Base-by-base conservation (phyloP, 1,140 invertebrate species). In the Eueides isabella region DNA sequence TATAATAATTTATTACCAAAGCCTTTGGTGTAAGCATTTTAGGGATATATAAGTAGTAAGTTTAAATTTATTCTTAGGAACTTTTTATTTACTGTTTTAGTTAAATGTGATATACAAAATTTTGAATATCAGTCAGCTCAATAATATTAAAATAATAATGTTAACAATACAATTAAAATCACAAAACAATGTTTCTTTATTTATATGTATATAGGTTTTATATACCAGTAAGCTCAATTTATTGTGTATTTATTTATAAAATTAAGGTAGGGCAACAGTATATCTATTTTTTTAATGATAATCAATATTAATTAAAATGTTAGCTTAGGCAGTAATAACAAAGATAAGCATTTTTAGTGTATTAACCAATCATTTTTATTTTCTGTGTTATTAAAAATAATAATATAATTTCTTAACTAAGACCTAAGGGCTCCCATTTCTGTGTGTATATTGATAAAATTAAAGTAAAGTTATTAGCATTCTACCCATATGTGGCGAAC, bases 1-100 rank as follows among this genome's bases (percentile, higher is more conserved):
- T 26, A 33, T 19, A 26, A 66, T 66, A 11, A 66, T 66, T 14
- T 66, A 35, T 35, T 19, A 26, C 19, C 30, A 66, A 66, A 38
- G 30, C 12, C 7, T 19, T 7, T 33, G 14, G 33, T n/a, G 16
- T 33, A 65, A 33, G 63, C 63, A 65, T 65, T 33, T 12, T 35
- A 65, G 2, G 5, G 7, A 48, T 9, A 38, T 16, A 16, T 48
- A 48, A 7, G n/a, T 19, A 48, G n/a, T n/a, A n/a, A n/a, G n/a
- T n/a, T n/a, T 48, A 19, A 2, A 48, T 48, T 19, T 48, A 1
- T 19, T 48, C 19, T 48, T 7, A 48, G 19, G n/a, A 23, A 48
- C 2, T 2, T 11, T 48, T 48, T 48, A 5, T 48, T 1, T 48
- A 9, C 6, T 2, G n/a, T 2, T 48, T 44, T 2, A 44, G 5